Evolutionary conservation across 2,113 vertebrate species (phyloP), one percentile per base, ranked within the genome.

Genomic region (Megaptera novaeangliae): DNA sequence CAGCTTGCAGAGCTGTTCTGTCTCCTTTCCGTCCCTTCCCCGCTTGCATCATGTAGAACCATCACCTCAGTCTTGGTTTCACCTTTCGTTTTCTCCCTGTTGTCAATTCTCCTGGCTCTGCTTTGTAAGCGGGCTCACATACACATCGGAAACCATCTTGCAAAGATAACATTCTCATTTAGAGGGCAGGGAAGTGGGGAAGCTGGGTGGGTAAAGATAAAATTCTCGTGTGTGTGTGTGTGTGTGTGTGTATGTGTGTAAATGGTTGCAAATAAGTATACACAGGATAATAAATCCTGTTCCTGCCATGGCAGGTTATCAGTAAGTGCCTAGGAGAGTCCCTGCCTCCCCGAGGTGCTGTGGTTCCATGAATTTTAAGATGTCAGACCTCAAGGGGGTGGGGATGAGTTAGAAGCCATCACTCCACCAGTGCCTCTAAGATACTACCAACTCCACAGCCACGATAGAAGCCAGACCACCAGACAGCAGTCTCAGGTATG

Each of bases 311-410:
- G 75, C 63, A 68, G 84, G 74, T 88, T 92, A 75, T 94, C 96
- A 95, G 84, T 52, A 83, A 96, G 80, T 17, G 80, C 91, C 95
- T 44, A 17, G 72, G 61, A 82, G 72, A 66, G 57, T 75, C 57
- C 93, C 88, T 36, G 74, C 80, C 77, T 75, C 52, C 23, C 87
- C 5, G 21, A 93, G 88, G 81, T 84, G 52, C 94, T 63, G 74
- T 7, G 75, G 85, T 84, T 75, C 91, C 55, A 82, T 96, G 93
- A 96, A 97, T 97, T 97, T 95, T 94, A 94, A 98, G 88, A 93
- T 91, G 94, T 44, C 69, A 95, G 69, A 57, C 21, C 91, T 90
- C 91, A 75, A 41, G 72, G 78, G 84, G 18, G 39, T 34, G 88
- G 75, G 64, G 21, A 72, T n/a, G 75, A n/a, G 10, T 61, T 91